These are phyloP conservation scores for Seira ritae DNA, from an alignment of 2,888 invertebrate genomes.

Conservation along the genomic window DNA sequence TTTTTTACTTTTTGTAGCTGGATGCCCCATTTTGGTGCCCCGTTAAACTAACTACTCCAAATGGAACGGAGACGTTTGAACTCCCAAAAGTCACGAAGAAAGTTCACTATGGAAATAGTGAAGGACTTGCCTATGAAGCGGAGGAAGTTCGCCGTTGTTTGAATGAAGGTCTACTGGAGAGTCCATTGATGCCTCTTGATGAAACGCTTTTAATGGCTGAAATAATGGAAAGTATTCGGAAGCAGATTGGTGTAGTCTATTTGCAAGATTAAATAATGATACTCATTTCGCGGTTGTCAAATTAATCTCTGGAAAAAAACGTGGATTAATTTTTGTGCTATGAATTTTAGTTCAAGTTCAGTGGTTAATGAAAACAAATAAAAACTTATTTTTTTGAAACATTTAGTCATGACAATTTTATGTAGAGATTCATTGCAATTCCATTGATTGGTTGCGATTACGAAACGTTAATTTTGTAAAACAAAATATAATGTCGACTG, in stretches of 20 bases:
- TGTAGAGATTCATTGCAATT: no score
- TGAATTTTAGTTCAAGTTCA: no score
- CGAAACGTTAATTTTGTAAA: no score
- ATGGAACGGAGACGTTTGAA: conserved; percentile 81
- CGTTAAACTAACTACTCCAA: conserved; percentile 82
- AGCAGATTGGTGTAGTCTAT: conserved; percentile 82
- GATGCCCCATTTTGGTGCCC: conserved; percentile 85
- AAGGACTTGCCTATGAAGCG: conserved; percentile 86
- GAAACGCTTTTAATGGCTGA: conserved; percentile 84
- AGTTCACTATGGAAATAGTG: conserved; percentile 83
- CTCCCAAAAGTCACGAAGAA: conserved; percentile 81
- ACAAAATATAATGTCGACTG: no score
- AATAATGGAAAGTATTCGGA: conserved; percentile 84
- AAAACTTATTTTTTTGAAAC: no score
- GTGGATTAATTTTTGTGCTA: no score
- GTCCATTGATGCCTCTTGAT: conserved; percentile 82
- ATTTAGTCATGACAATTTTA: no score
- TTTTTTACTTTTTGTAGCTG: conserved; percentile 77
- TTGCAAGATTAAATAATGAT: conserved; percentile 79
- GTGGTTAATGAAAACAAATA: no score
- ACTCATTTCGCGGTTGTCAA: no score
- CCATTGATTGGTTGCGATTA: no score
- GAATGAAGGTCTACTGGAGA: conserved; percentile 82
- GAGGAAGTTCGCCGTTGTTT: conserved; percentile 86
- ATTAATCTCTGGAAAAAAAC: no score